Conservation (phyloP, 2,113 vertebrate genomes). For the Porphyrio hochstetteri region DNA sequence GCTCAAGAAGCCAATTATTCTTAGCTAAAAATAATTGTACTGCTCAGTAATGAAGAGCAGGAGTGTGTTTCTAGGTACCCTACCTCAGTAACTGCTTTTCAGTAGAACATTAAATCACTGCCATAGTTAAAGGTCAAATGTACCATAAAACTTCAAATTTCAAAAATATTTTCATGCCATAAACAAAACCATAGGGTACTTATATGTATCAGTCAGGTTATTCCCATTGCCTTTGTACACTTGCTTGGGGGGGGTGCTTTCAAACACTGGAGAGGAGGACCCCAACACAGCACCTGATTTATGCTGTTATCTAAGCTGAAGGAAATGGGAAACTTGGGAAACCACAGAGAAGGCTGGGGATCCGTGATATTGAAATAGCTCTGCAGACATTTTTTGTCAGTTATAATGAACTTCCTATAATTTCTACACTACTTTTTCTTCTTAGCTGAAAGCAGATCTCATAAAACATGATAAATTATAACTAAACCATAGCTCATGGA, state of each 20-base stretch:
- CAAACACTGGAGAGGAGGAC: background rate
- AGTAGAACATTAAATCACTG: background rate
- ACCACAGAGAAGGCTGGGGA: background rate
- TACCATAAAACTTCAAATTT: background rate
- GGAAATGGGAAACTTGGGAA: background rate
- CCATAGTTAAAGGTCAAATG: background rate
- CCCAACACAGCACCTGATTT: background rate
- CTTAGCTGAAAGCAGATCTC: background rate
- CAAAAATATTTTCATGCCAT: background rate
- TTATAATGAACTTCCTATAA: background rate
- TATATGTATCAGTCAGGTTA: background rate
- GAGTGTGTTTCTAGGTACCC: background rate
- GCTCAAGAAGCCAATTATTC: background rate
- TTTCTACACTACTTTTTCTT: background rate
- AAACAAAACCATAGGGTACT: background rate
- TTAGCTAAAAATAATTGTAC: background rate
- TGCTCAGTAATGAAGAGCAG: background rate
- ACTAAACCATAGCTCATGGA: conserved; percentile 12
- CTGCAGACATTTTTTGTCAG: background rate
- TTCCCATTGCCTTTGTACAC: background rate
- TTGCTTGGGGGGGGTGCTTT: background rate
- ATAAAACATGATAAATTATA: background rate
- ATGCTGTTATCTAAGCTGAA: background rate
- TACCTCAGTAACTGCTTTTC: background rate
- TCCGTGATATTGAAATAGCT: background rate